These are phyloP conservation scores for Frieseomelitta varia DNA, from an alignment of 1,140 invertebrate genomes.

Conservation along the genomic window DNA sequence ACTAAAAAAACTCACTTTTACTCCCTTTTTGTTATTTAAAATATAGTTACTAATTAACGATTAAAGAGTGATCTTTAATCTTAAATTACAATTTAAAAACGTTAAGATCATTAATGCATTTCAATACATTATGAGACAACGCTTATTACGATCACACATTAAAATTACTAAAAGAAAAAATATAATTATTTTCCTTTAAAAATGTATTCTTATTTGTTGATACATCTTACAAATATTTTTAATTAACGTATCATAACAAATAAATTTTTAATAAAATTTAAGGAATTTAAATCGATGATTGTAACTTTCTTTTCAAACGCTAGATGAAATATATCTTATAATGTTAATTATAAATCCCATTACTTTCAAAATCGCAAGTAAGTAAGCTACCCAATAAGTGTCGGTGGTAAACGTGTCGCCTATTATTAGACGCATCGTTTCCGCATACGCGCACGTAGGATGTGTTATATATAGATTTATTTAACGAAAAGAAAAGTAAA, in stretches of 20 bases:
- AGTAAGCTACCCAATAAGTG: conserved; percentile 54
- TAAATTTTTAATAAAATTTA: not conserved
- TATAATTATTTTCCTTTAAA: not conserved
- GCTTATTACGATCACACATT: not conserved
- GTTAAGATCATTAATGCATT: not conserved
- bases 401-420: conserved; percentile 61
- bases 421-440: conserved; percentile 68
- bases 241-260: not conserved
- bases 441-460: conserved; percentile 60
- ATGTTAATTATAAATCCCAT: not conserved
- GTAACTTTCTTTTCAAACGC: not conserved
- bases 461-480: conserved; percentile 55
- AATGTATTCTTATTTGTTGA: not conserved
- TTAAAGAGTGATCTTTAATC: not conserved
- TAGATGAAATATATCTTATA: not conserved
- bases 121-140: not conserved
- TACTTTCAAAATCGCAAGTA: conserved; percentile 46
- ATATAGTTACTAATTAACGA: not conserved
- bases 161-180: not conserved
- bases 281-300: not conserved
- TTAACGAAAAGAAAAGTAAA: conserved; percentile 37
- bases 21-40: not conserved
- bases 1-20: not conserved
- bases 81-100: not conserved
- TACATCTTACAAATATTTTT: not conserved